Evolutionary conservation across 2,113 vertebrate species (phyloP), one percentile per base, ranked within the genome.

Genomic region (Hoplias malabaricus): DNA sequence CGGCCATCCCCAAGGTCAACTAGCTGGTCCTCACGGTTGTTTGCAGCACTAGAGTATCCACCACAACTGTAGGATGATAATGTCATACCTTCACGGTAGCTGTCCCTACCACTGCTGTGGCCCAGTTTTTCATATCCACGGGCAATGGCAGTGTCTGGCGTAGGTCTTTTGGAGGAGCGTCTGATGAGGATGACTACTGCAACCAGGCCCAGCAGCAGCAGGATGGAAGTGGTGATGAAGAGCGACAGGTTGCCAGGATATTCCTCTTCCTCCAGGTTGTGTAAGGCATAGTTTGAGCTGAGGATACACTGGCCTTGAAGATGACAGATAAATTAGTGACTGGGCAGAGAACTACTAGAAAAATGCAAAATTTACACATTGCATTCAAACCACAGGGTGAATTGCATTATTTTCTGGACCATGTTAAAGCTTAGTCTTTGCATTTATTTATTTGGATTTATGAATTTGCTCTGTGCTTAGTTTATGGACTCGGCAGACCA

Each of bases 111-210:
- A 4, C 84, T 73, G 4, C 48, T 82, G 1, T 83, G 83, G 2
- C 90, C 80, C 82, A 98, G 89, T 86, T 96, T 98, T 85, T 96
- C 93, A 16, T 99, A 99, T 56, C 92, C 88, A 0, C 91, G 86
- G 11, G 61, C 53, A 0, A 86, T 84, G 50, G 90, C 87, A 0
- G 63, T 82, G 3, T 82, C 82, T 0, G 89, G 69, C 21, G 80
- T 83, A 0, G 75, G 63, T 0, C 62, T 76, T 86, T 93, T 95
- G 42, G 91, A 89, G 0, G 92, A 91, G 69, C 91, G 95, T 78
- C 75, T 89, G 89, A 96, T 89, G 54, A 96, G 77, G 1, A 95
- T 70, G 77, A 90, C 3, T 12, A 89, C 86, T 0, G 83, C 91
- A 46, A 90, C 92, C 0, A 93, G 81, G 3, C 88, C 89, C 66